Evolutionary conservation across 2,888 invertebrate species (phyloP).

Genomic region (Cyrtodaria siliqua): DNA sequence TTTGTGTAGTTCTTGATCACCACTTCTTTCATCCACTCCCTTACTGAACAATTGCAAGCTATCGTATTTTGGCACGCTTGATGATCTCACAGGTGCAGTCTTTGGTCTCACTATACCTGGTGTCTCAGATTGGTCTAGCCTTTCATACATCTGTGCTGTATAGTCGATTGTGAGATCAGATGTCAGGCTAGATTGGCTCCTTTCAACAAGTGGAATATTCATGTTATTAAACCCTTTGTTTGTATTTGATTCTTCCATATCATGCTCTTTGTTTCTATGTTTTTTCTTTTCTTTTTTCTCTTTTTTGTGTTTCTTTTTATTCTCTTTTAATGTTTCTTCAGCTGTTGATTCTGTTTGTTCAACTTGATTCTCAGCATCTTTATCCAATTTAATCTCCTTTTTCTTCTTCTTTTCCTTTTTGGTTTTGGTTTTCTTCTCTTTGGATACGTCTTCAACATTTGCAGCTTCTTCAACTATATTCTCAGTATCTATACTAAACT

Average conservation of each 20-base stretch:
- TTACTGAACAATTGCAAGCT: too few species aligned
- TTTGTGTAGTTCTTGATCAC: too few species aligned
- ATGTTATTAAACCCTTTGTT: too few species aligned
- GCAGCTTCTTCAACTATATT: constrained; percentile 14
- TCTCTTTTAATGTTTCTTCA: neutral
- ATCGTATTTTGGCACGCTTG: too few species aligned
- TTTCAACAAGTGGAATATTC: too few species aligned
- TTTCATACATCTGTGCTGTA: too few species aligned
- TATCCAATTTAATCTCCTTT: constrained; percentile 52
- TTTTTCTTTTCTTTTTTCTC: constrained; percentile 27
- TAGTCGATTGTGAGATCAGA: too few species aligned
- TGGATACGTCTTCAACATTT: constrained; percentile 23
- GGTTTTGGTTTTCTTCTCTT: constrained; percentile 53
- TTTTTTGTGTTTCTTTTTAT: constrained; percentile 5
- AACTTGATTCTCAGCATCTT: constrained; percentile 2
- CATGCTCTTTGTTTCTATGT: constrained; percentile 2
- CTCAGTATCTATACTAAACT: neutral
- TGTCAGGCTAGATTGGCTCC: too few species aligned
- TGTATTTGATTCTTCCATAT: neutral
- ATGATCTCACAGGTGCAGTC: too few species aligned
- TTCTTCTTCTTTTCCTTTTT: constrained; percentile 69
- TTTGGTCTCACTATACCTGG: too few species aligned
- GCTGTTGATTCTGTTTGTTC: neutral
- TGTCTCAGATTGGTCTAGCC: too few species aligned
- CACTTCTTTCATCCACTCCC: too few species aligned